These are phyloP conservation scores for Archips xylosteana DNA, from an alignment of 2,888 invertebrate species.

Conservation along the genomic window DNA sequence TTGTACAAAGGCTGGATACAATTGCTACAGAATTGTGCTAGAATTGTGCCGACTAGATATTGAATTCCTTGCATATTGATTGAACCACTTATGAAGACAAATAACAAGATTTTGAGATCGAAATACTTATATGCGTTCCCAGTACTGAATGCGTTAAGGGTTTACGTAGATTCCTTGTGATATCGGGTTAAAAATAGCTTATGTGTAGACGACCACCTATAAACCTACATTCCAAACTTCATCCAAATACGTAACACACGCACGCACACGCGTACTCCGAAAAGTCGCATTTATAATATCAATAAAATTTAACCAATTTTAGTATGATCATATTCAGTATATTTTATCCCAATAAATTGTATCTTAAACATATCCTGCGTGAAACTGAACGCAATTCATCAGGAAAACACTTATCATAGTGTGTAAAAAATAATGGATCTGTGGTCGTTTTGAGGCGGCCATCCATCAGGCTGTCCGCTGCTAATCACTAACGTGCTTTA, in stretches of 20 bases:
- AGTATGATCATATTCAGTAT: not conserved
- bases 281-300: no score
- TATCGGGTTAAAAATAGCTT: no score
- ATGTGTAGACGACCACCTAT: no score
- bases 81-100: not conserved
- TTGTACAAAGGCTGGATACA: not conserved
- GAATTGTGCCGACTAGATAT: not conserved
- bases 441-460: slow-evolving; percentile 25
- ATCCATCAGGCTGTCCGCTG: slow-evolving; percentile 35
- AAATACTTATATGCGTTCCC: no score
- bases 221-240: no score
- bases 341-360: not conserved
- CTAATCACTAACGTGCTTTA: slow-evolving; percentile 29
- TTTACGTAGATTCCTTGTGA: no score
- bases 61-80: not conserved
- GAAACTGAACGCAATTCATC: slow-evolving; percentile 12
- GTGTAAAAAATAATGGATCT: slow-evolving; percentile 37
- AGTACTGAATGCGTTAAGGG: no score
- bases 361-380: not conserved
- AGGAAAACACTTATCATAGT: slow-evolving; percentile 12
- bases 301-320: no score
- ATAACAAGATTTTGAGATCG: not conserved
- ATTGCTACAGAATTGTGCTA: not conserved
- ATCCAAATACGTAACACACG: no score
- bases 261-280: no score